Conservation (phyloP, 2,113 vertebrate genomes). For the Panthera uncia region DNA sequence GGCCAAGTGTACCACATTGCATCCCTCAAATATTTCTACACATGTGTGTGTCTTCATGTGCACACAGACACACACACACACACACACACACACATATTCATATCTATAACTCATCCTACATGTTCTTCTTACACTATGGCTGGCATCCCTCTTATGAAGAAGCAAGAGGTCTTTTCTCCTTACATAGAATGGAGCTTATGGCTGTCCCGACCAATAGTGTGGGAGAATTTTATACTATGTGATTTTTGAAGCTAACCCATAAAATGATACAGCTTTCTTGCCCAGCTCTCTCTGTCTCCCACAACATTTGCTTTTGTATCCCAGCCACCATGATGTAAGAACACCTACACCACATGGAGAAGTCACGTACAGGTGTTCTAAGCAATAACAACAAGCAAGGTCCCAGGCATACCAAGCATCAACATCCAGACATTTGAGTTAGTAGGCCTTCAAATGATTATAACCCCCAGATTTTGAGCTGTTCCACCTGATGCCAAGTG, state of each 20-base stretch:
- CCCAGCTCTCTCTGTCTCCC: neutral
- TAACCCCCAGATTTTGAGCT: neutral
- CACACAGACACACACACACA: too few species aligned
- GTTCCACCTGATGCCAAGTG: neutral
- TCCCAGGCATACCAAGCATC: neutral
- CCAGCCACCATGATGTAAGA: neutral
- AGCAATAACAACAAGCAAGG: neutral
- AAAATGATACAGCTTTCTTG: neutral
- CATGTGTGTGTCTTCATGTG: neutral
- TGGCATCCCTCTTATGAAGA: neutral
- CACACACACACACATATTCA: neutral
- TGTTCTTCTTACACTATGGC: neutral
- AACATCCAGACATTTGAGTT: neutral
- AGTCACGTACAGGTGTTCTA: neutral
- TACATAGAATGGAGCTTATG: neutral
- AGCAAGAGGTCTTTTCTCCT: neutral
- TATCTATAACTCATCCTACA: neutral
- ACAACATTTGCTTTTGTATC: neutral
- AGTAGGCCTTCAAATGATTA: neutral
- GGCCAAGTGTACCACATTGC: neutral
- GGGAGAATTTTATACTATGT: neutral
- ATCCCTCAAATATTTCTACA: neutral
- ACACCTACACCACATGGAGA: neutral
- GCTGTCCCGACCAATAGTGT: neutral
- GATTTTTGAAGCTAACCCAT: neutral